Base-by-base conservation (phyloP, 2,797 vertebrate species). In the Argentina silus region DNA sequence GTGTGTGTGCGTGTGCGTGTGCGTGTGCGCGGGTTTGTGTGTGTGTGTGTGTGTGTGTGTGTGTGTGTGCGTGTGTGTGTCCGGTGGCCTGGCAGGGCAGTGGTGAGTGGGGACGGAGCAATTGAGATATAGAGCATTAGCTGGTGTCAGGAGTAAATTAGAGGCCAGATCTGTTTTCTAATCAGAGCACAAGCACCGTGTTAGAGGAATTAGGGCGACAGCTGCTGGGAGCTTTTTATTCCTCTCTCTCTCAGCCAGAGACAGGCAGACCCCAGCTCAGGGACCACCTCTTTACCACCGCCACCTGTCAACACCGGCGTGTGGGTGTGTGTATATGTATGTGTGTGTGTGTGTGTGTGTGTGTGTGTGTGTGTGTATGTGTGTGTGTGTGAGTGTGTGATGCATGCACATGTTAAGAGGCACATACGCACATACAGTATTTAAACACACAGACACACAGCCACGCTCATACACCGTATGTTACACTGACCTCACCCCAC, bases 151-250 rank as follows among this genome's bases (percentile, higher is more conserved):
- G 93, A 96, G 95, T 95, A 96, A 97, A 96, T 94, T 95, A 94
- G 95, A 95, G 94, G 94, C 94, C 94, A 96, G 95, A 96, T 96
- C 96, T 96, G 95, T 97, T 97, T 96, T 96, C 96, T 97, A 97
- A 97, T 96, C 96, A 96, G 96, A 96, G 95, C 96, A 96, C 95
- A 96, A 96, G 95, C 96, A 93, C 93, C 94, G 94, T 94, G 95
- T 95, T 96, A 95, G 93, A 95, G 94, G 95, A 97, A 97, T 96
- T 96, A 97, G 94, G 95, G 92, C 94, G 95, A 96, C 96, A 97
- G 96, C 95, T 97, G 96, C 95, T 95, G 90, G 91, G 93, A 90
- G 88, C 85, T 91, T 90, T 91, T 93, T 91, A 90, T 90, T 89
- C 84, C 87, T 87, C 87, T 85, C 88, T 87, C 74, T 48, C 75